Evolutionary conservation across 1,140 invertebrate species (phyloP).

Genomic region (Orius insidiosus): DNA sequence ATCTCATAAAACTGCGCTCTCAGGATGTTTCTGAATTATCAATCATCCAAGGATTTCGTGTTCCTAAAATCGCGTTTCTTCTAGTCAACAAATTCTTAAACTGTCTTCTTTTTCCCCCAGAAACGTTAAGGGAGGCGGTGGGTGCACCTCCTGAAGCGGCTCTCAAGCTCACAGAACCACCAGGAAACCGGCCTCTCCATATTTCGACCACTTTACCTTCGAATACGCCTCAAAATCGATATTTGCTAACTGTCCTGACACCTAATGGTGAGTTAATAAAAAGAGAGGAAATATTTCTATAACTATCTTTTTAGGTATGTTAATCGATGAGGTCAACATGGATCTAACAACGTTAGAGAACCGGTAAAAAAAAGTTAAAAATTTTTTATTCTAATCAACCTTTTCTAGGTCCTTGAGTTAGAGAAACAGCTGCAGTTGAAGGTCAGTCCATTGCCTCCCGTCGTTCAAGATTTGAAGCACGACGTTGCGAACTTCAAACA

Average conservation of each 20-base stretch:
- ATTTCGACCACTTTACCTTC: constrained; percentile 39
- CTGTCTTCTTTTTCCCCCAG: too few species aligned
- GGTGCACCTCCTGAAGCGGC: constrained; percentile 43
- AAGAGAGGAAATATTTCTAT: constrained; percentile 27
- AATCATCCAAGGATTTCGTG: too few species aligned
- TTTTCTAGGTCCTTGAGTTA: constrained; percentile 35
- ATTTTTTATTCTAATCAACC: background rate
- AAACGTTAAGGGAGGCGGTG: constrained; percentile 39
- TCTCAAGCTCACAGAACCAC: constrained; percentile 38
- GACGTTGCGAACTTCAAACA: constrained; percentile 46
- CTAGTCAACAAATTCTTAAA: too few species aligned
- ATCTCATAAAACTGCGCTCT: too few species aligned
- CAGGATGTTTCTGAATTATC: too few species aligned
- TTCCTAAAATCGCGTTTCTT: too few species aligned
- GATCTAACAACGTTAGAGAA: constrained; percentile 27
- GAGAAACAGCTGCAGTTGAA: constrained; percentile 39
- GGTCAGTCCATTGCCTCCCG: constrained; percentile 29
- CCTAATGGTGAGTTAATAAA: constrained; percentile 21
- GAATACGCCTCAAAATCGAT: constrained; percentile 39
- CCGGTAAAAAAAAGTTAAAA: constrained; percentile 22
- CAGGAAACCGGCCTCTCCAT: constrained; percentile 39
- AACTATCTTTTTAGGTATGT: constrained; percentile 27
- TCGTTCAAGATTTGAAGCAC: constrained; percentile 39
- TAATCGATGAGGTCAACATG: constrained; percentile 31
- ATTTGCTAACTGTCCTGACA: constrained; percentile 38